Evolutionary conservation across 2,888 invertebrate genomes (phyloP).

Genomic region (Aporophyla nigra): DNA sequence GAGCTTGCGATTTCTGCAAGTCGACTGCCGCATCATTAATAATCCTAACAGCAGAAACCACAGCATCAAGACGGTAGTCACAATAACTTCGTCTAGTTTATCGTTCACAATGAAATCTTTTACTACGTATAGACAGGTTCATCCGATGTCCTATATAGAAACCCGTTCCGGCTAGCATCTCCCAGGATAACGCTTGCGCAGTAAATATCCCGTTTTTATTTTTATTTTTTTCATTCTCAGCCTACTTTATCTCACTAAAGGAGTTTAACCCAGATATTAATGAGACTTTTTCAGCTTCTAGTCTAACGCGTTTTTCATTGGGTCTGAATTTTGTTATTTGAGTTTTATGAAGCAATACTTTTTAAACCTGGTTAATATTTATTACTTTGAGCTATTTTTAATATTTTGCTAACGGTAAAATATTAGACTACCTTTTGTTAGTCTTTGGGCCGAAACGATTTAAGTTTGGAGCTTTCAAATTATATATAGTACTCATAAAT

Average conservation of each 20-base stretch:
- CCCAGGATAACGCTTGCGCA: slow-evolving; percentile 43
- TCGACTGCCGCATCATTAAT: slow-evolving; percentile 14
- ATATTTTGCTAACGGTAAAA: neutral
- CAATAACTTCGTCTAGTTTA: slow-evolving; percentile 37
- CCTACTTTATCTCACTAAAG: slow-evolving; percentile 34
- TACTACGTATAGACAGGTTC: slow-evolving; percentile 24
- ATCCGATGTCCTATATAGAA: slow-evolving; percentile 46
- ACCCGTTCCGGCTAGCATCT: slow-evolving; percentile 41
- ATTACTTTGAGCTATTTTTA: neutral
- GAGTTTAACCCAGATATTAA: slow-evolving; percentile 50
- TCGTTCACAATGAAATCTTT: slow-evolving; percentile 30
- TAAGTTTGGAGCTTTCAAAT: neutral
- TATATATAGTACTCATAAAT: neutral
- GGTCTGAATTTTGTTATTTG: slow-evolving; percentile 16
- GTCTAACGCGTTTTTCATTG: neutral
- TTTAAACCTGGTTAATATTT: slow-evolving; percentile 11
- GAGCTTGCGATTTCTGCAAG: slow-evolving; percentile 13
- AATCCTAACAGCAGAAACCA: slow-evolving; percentile 30
- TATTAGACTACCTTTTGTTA: neutral
- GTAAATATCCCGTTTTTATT: slow-evolving; percentile 36
- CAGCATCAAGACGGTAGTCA: slow-evolving; percentile 35
- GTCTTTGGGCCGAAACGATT: neutral
- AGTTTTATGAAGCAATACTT: slow-evolving; percentile 9
- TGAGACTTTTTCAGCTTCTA: slow-evolving; percentile 45
- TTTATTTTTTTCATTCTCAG: slow-evolving; percentile 33